Base-by-base conservation (phyloP, 2,113 vertebrate genomes). In the Chloropsis hardwickii region DNA sequence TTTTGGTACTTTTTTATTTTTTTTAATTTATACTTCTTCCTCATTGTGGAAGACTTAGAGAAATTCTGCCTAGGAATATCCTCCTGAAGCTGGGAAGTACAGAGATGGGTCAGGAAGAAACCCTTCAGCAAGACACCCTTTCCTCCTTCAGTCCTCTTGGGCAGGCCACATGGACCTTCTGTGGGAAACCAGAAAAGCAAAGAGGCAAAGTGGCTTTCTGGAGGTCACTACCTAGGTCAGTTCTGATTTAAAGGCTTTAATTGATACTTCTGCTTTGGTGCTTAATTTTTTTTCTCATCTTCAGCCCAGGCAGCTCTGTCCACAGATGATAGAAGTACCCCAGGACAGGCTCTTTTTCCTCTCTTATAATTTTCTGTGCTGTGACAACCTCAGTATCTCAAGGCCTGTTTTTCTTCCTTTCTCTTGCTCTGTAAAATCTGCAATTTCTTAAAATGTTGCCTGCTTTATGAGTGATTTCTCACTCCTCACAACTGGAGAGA, bases 381-480 rank as follows among this genome's bases (percentile, higher is more conserved):
- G 24, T 37, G 67, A 77, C 44, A 90, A 47, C 20, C 39, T 71
- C n/a, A 62, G 1, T 40, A 58, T 77, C 51, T 87, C 56, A 81
- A 67, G 44, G 44, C 40, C 47, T 74, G 10, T 29, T 60, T 80
- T 60, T 29, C 23, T 73, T 48, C 35, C 45, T 57, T 76, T 58
- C 27, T 35, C 57, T 93, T 94, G 37, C 21, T 27, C 54, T 66
- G 66, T 82, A 42, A 95, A 91, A 48, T 81, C 92, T 86, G 37
- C 57, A 77, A 44, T 92, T 89, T 83, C 91, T 94, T 84, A 58
- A 87, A 90, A 86, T 5, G 18, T 54, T 95, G 92, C 48, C 60
- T 87, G 74, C 1, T 81, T 96, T 95, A 89, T 74, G 90, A 86
- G 65, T 64, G 76, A 93, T 82, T 88, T 95, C 81, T 91, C 45